Conservation (phyloP, 2,113 vertebrate genomes). For the Cephalopholis sonnerati region DNA sequence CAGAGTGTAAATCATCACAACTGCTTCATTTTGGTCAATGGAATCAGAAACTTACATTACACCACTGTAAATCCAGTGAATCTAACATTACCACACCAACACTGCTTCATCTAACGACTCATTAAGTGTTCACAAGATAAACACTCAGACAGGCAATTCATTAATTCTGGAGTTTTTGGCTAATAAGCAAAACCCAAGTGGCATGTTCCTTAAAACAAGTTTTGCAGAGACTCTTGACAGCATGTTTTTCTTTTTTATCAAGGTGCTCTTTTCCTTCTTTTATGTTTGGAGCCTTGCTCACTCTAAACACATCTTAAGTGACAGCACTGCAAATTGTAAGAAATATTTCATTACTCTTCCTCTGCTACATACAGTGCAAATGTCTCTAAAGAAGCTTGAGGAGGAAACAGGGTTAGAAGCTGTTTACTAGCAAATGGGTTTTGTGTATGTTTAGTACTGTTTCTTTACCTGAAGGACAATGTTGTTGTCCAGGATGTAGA, state of each 20-base stretch:
- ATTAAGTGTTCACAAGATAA: constrained; percentile 35
- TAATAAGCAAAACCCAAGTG: constrained; percentile 31
- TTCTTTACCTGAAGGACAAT: constrained; percentile 91
- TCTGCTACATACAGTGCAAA: not conserved
- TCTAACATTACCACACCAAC: not conserved
- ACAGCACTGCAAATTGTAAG: constrained; percentile 42
- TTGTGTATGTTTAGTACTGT: not conserved
- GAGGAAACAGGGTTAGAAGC: constrained; percentile 3
- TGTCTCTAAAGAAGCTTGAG: not conserved
- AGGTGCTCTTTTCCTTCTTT: constrained; percentile 41
- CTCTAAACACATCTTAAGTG: constrained; percentile 38
- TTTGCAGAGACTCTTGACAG: constrained; percentile 10
- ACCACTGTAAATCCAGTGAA: constrained; percentile 14
- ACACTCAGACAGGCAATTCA: constrained; percentile 28
- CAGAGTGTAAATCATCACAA: not conserved
- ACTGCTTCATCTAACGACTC: constrained; percentile 30
- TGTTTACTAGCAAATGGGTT: not conserved
- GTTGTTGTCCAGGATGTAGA: constrained; percentile 98
- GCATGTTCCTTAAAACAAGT: constrained; percentile 47
- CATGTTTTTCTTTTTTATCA: constrained; percentile 39
- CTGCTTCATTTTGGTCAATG: not conserved
- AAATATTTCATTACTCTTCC: constrained; percentile 32
- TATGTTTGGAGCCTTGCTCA: constrained; percentile 25
- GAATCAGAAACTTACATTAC: not conserved
- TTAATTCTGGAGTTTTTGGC: constrained; percentile 19